Evolutionary conservation across 1,140 invertebrate species (phyloP).

Genomic region (Dendrolimus kikuchii): DNA sequence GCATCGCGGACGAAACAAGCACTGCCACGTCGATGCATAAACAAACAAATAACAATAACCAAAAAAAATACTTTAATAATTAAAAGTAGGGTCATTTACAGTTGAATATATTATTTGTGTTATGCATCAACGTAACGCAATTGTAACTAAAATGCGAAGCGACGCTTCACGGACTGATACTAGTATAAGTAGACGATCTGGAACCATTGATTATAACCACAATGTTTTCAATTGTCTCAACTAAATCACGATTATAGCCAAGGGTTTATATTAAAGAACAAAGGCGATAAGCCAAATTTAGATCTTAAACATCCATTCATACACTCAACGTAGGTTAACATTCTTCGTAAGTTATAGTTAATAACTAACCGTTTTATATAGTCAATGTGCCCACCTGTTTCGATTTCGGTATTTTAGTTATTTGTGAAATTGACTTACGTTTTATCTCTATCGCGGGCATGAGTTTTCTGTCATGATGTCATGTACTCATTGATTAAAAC

Average conservation of each 20-base stretch:
- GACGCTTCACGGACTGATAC: slow-evolving; percentile 18
- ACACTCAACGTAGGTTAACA: slow-evolving; percentile 24
- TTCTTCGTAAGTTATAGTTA: slow-evolving; percentile 26
- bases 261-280: slow-evolving; percentile 10
- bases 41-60: not conserved
- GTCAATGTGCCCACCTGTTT: slow-evolving; percentile 58
- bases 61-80: not conserved
- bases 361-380: slow-evolving; percentile 35
- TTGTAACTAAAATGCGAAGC: slow-evolving; percentile 1
- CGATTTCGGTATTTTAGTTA: slow-evolving; percentile 32
- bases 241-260: slow-evolving; percentile 7
- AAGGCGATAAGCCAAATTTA: slow-evolving; percentile 22
- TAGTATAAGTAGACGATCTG: slow-evolving; percentile 7
- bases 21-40: slow-evolving; percentile 8
- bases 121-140: slow-evolving; percentile 5
- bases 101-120: too few species aligned
- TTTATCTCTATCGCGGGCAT: not conserved
- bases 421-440: slow-evolving; percentile 15
- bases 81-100: too few species aligned
- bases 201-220: not conserved
- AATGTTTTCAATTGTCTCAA: slow-evolving; percentile 1
- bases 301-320: slow-evolving; percentile 17
- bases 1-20: too few species aligned
- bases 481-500: too few species aligned
- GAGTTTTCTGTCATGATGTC: not conserved